Base-by-base conservation (phyloP, 2,888 invertebrate genomes). In the Aphidius colemani region DNA sequence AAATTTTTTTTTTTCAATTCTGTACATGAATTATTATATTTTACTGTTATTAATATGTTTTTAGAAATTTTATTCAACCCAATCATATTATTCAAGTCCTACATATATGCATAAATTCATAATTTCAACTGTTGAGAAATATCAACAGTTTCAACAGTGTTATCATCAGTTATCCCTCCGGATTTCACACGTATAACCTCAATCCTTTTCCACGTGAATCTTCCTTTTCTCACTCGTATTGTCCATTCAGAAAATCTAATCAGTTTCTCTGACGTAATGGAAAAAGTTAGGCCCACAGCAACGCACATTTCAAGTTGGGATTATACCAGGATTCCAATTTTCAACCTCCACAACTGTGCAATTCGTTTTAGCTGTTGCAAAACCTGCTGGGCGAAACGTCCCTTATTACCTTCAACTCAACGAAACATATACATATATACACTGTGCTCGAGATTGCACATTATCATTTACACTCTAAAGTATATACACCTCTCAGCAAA, bases 231-330 rank as follows among this genome's bases (percentile, higher is more conserved):
- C 30, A 30, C 57, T 57, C 39, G 57, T 45, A 57, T 53, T 53
- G 58, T 51, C 53, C 55, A 55, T 44, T 13, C 43, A 53, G 53
- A 64, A 48, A 59, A 55, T 64, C 55, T 64, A 64, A 64, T 64
- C 64, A 64, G 64, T 59, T 59, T 59, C 53, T 50, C 64, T 40
- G 46, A 59, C 53, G 49, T 64, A 59, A 64, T 64, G 64, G 64
- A 64, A 64, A 64, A 64, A 64, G 64, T 64, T 61, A 55, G 55
- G 39, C 53, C 46, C 57, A 46, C 57, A 39, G 57, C 49, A 49
- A 58, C 43, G 39, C 43, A 7, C 7, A 43, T 41, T n/a, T 39
- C 50, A 60, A 64, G 57, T 64, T 61, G 9, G 46, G 55, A 57
- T 60, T 64, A 61, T 61, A 51, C 56, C 41, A 45, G 46, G 55